Evolutionary conservation across 2,888 invertebrate species (phyloP).

Genomic region (Subacronicta megacephala): DNA sequence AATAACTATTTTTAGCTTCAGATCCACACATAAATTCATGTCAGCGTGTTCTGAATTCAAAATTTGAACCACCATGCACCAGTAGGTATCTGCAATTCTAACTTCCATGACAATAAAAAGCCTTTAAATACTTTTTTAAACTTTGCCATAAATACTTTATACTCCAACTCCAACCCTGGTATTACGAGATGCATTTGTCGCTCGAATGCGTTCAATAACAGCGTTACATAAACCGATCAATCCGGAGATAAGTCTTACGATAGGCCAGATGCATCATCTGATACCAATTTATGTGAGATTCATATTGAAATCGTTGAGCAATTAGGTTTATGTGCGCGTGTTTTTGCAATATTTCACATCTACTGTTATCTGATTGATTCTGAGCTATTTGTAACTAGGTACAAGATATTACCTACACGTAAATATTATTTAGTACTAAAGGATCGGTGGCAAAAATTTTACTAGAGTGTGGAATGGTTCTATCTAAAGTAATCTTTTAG

Average conservation of each 20-base stretch:
- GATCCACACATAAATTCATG: too few species aligned
- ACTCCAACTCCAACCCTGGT: constrained; percentile 37
- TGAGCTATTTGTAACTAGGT: constrained; percentile 17
- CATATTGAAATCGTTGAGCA: constrained; percentile 48
- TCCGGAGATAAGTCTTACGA: constrained; percentile 49
- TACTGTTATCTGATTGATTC: constrained; percentile 37
- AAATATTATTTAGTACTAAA: too few species aligned
- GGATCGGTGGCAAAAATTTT: too few species aligned
- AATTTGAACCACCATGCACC: too few species aligned
- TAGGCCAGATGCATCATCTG: constrained; percentile 54
- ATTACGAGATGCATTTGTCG: constrained; percentile 57
- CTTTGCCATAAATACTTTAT: background rate
- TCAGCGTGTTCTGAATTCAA: too few species aligned
- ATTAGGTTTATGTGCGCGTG: constrained; percentile 43
- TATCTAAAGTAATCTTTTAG: too few species aligned
- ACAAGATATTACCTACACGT: constrained; percentile 5
- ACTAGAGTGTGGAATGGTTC: too few species aligned
- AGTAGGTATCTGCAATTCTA: too few species aligned
- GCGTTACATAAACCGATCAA: constrained; percentile 53
- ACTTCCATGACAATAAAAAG: too few species aligned
- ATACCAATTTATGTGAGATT: constrained; percentile 51
- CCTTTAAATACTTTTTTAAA: too few species aligned
- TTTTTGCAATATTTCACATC: constrained; percentile 48
- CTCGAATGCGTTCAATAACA: constrained; percentile 55
- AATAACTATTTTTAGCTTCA: too few species aligned